These are phyloP conservation scores for Stratiolaelaps scimitus DNA, from an alignment of 1,140 invertebrate species.

Conservation along the genomic window DNA sequence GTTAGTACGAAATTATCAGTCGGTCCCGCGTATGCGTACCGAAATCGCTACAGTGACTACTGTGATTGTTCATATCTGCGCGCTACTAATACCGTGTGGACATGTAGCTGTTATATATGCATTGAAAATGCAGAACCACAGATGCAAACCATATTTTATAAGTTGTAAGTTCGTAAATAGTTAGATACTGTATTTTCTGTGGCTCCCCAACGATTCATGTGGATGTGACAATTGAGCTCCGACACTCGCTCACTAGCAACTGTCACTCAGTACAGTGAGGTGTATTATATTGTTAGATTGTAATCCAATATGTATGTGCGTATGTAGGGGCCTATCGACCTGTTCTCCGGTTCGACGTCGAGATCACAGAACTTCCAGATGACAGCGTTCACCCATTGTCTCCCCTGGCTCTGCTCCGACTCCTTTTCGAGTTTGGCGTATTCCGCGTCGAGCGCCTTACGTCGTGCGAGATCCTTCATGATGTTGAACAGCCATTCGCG, in stretches of 20 bases:
- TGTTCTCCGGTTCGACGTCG: slow-evolving; percentile 71
- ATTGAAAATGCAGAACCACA: too few relatives aligned
- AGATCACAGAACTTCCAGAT: slow-evolving; percentile 95
- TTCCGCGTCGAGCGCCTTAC: slow-evolving; percentile 66
- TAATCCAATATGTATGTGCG: slow-evolving; percentile 18
- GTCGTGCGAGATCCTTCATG: slow-evolving; percentile 81
- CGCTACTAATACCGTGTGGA: too few relatives aligned
- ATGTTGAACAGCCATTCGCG: slow-evolving; percentile 92
- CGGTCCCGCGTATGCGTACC: neutral
- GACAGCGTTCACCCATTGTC: slow-evolving; percentile 75
- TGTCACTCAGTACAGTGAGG: neutral
- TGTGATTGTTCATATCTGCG: too few relatives aligned
- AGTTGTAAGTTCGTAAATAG: too few relatives aligned
- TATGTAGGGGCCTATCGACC: slow-evolving; percentile 41
- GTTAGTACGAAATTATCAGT: slow-evolving; percentile 30
- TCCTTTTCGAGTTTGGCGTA: slow-evolving; percentile 73
- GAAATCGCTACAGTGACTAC: neutral
- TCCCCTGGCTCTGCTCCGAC: slow-evolving; percentile 58
- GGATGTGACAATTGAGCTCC: too few relatives aligned
- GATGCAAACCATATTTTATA: too few relatives aligned
- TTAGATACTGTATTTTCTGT: too few relatives aligned
- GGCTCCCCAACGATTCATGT: too few relatives aligned
- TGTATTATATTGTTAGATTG: neutral
- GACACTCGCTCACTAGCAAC: too few relatives aligned
- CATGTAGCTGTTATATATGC: too few relatives aligned